These are phyloP conservation scores for Nansenia antarctica DNA, from an alignment of 2,113 vertebrate genomes.

Conservation along the genomic window DNA sequence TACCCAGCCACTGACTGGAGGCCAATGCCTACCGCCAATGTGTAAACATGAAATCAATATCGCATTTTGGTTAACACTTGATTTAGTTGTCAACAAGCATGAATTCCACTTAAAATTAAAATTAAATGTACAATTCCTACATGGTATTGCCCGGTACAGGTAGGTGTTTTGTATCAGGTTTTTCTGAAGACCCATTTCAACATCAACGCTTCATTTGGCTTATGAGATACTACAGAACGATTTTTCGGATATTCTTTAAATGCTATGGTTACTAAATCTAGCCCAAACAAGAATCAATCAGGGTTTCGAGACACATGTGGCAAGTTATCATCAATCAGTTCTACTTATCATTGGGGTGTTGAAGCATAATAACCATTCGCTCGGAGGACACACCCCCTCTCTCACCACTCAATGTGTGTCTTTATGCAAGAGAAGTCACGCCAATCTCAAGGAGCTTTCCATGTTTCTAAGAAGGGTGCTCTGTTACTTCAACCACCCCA, in stretches of 20 bases:
- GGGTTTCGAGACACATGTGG: neutral
- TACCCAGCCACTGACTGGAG: neutral
- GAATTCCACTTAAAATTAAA: no score
- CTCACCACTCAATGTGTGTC: constrained; percentile 14
- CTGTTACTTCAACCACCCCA: constrained; percentile 24
- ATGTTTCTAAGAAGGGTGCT: constrained; percentile 17
- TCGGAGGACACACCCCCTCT: neutral
- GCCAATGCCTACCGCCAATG: no score
- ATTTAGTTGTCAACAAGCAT: no score
- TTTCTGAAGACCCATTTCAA: neutral
- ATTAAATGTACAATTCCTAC: no score
- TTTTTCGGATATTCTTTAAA: neutral
- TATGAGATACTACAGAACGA: neutral
- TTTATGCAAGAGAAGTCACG: constrained; percentile 10
- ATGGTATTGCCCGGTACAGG: no score
- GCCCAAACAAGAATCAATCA: constrained; percentile 1
- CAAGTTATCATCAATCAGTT: neutral
- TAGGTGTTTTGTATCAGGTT: neutral
- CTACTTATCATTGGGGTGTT: neutral
- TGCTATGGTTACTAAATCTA: neutral
- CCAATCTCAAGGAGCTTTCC: neutral
- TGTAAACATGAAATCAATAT: no score
- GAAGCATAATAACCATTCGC: neutral
- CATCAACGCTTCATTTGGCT: constrained; percentile 11
- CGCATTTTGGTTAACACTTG: no score